Conservation (phyloP, 1,140 invertebrate species). For the Psilanteris sp. region DNA sequence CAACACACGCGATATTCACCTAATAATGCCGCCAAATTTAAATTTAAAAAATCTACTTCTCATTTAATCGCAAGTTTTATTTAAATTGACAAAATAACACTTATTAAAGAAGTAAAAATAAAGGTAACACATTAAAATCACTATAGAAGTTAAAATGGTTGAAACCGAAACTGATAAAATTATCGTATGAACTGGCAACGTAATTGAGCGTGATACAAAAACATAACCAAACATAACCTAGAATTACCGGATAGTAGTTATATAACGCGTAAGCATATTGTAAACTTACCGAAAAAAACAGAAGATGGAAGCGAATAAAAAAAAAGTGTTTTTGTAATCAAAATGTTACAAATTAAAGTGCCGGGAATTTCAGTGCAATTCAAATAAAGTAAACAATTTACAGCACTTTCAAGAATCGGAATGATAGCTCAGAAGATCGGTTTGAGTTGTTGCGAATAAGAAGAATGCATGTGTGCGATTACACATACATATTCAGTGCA, state of each 20-base stretch:
- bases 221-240: constrained; percentile 59
- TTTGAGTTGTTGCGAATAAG: constrained; percentile 67
- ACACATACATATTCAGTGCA: constrained; percentile 30
- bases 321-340: background rate
- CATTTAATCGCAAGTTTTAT: background rate
- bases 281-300: constrained; percentile 54
- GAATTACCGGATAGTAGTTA: constrained; percentile 70
- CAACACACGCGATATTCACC: constrained; percentile 16
- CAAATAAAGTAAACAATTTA: background rate
- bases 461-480: constrained; percentile 26
- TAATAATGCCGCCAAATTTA: constrained; percentile 22
- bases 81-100: background rate
- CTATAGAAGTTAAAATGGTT: constrained; percentile 15
- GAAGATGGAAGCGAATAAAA: background rate
- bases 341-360: background rate
- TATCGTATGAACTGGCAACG: constrained; percentile 27
- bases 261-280: constrained; percentile 68
- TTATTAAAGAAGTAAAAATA: background rate
- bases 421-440: constrained; percentile 19
- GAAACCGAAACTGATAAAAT: constrained; percentile 28
- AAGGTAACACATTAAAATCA: constrained; percentile 1
- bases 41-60: constrained; percentile 11
- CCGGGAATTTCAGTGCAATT: background rate
- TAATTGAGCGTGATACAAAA: constrained; percentile 43
- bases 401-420: constrained; percentile 6